Evolutionary conservation across 1,140 invertebrate genomes (phyloP).

Genomic region (Aphaenogaster floridana): DNA sequence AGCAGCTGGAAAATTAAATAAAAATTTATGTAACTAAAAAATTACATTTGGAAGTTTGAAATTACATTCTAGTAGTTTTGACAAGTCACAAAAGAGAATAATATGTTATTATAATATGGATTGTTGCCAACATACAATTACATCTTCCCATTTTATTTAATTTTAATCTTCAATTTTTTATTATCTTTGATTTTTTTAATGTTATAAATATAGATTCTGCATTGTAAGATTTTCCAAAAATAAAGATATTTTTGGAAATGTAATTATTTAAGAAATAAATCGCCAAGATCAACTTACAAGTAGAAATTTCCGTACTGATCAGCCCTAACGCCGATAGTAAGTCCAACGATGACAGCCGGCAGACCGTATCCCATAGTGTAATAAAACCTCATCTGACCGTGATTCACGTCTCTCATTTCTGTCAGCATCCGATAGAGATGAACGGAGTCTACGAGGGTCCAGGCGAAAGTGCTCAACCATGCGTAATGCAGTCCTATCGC

Average conservation of each 20-base stretch:
- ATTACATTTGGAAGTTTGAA: not conserved
- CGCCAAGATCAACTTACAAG: constrained; percentile 91
- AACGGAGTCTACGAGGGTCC: constrained; percentile 96
- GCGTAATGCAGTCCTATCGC: constrained; percentile 97
- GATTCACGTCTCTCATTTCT: constrained; percentile 98
- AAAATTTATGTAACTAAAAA: not conserved
- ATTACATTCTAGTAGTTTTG: not conserved
- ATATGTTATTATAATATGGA: not conserved
- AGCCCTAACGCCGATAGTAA: constrained; percentile 96
- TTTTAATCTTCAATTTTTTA: constrained; percentile 20
- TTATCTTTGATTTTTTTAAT: not conserved
- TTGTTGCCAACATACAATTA: not conserved
- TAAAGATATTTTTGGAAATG: not conserved
- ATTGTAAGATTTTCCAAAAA: not conserved
- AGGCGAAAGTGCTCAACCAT: constrained; percentile 95
- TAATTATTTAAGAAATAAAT: not conserved
- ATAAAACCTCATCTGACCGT: constrained; percentile 97
- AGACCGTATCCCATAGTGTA: constrained; percentile 98
- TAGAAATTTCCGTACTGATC: constrained; percentile 97
- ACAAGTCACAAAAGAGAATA: not conserved
- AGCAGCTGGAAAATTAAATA: constrained; percentile 90
- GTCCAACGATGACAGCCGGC: constrained; percentile 96
- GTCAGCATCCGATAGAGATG: constrained; percentile 98
- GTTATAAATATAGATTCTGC: not conserved
- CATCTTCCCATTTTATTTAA: constrained; percentile 17